These are phyloP conservation scores for Deilephila porcellus DNA, from an alignment of 2,888 invertebrate species.

Conservation along the genomic window DNA sequence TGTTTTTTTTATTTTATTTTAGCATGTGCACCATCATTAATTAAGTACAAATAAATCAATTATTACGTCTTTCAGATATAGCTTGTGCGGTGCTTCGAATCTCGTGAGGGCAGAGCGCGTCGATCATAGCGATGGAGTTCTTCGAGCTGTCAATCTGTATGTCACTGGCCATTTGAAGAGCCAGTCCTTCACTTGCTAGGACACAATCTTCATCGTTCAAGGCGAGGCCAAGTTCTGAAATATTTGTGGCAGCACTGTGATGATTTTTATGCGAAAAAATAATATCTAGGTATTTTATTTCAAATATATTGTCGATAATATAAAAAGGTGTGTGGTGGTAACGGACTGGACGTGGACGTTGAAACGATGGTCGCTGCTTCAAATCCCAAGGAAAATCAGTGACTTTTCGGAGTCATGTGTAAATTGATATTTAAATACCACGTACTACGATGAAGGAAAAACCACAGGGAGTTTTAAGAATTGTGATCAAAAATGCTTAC, in stretches of 20 bases:
- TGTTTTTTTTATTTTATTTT: no score
- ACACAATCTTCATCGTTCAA: slow-evolving; percentile 63
- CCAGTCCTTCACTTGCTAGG: slow-evolving; percentile 58
- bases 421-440: no score
- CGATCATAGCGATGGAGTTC: slow-evolving; percentile 50
- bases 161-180: slow-evolving; percentile 59
- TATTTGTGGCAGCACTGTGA: not conserved
- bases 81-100: slow-evolving; percentile 50
- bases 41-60: not conserved
- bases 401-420: no score
- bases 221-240: slow-evolving; percentile 60
- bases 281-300: no score
- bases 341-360: no score
- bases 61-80: slow-evolving; percentile 53
- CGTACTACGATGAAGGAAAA: no score
- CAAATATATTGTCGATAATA: no score
- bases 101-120: slow-evolving; percentile 55
- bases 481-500: slow-evolving; percentile 44
- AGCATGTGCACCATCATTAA: no score
- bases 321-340: no score
- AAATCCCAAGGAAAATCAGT: no score
- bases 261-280: not conserved
- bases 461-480: not conserved
- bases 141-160: slow-evolving; percentile 53
- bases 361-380: no score